These are phyloP conservation scores for Rhinopithecus roxellana DNA, from an alignment of 2,113 vertebrate genomes.

Conservation along the genomic window DNA sequence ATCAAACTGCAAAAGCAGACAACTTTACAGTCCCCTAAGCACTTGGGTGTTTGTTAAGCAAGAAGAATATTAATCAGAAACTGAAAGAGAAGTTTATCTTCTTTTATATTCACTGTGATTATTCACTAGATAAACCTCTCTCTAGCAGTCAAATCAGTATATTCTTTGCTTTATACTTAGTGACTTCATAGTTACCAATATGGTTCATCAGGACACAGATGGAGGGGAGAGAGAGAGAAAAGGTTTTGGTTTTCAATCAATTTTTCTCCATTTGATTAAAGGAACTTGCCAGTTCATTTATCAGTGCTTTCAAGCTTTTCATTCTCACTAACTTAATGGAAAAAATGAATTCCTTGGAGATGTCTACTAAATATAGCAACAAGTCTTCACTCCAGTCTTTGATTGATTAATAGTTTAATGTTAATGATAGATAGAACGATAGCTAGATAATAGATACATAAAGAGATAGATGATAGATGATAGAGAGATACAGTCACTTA, in stretches of 20 bases:
- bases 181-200: constrained; percentile 49
- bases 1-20: constrained; percentile 65
- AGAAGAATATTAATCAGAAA: constrained; percentile 50
- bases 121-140: constrained; percentile 47
- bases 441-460: neutral
- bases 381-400: neutral
- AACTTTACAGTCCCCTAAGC: constrained; percentile 44
- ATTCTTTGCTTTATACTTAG: constrained; percentile 59
- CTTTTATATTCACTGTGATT: constrained; percentile 11
- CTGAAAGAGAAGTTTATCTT: constrained; percentile 46
- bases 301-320: neutral
- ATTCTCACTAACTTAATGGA: constrained; percentile 3
- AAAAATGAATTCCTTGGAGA: neutral
- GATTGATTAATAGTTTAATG: neutral
- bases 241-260: constrained; percentile 15
- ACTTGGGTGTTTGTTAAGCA: constrained; percentile 42
- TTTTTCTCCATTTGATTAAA: constrained; percentile 27
- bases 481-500: neutral
- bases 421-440: neutral
- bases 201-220: constrained; percentile 46
- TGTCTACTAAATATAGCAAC: neutral
- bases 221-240: neutral
- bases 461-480: neutral
- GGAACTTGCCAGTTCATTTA: neutral
- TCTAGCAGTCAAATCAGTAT: constrained; percentile 47